Evolutionary conservation across 2,113 vertebrate species (phyloP), one percentile per base, ranked within the genome.

Genomic region (Stictonetta naevosa): DNA sequence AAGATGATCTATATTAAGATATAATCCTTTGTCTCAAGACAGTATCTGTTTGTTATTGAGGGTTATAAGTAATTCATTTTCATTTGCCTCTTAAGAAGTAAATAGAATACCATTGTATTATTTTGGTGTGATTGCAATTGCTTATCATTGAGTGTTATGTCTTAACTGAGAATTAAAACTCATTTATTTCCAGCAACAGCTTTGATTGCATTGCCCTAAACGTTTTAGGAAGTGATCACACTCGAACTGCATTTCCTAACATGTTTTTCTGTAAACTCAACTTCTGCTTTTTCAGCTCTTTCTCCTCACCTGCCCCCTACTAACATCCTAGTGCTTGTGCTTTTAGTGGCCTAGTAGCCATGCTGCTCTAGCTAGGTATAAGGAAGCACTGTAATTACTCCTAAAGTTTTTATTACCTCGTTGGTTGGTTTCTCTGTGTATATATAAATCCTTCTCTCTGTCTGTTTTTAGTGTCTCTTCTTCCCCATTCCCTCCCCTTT

Each of bases 231-330:
- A 96, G 75, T 52, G 23, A 76, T 95, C 50, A 63, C 73, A 40
- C 60, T 88, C 66, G n/a, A 84, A 69, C 40, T 33, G 6, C 11
- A 23, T 92, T 90, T 93, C 92, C 69, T 38, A 52, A 44, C 25
- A 1, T 63, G 60, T 52, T 80, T 87, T 63, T 72, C 64, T 44
- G 12, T 64, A 68, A 81, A 26, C 48, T 59, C 36, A 15, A 28
- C 52, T 96, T 93, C 74, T 83, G 63, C 82, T 95, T 95, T 95
- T 75, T 48, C n/a, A 81, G 29, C 52, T 90, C 10, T 33, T 55
- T 34, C 53, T 46, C 15, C 46, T 93, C 59, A 78, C 63, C 82
- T 95, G 91, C 84, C 82, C 68, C 91, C 59, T n/a, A 2, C 72
- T 62, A 11, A 80, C 2, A 5, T 48, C 2, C 12, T 5, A 19